Evolutionary conservation across 2,113 vertebrate genomes (phyloP).

Genomic region (Romanogobio albipinnatus): DNA sequence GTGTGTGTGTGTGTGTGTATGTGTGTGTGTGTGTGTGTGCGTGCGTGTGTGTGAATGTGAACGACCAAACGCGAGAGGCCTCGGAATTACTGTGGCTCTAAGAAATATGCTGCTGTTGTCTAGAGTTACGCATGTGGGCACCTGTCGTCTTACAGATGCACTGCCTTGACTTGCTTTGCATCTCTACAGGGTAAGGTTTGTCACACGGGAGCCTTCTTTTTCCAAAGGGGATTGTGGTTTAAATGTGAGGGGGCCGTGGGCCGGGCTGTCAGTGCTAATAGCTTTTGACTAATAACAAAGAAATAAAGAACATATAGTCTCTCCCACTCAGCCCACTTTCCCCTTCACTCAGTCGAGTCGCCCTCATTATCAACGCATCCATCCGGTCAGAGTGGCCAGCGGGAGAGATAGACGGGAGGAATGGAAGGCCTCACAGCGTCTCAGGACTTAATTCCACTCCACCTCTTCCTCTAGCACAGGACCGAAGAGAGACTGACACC

Average conservation of each 20-base stretch:
- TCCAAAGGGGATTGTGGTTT: conserved; percentile 37
- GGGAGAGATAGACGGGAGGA: conserved; percentile 41
- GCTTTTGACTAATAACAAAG: conserved; percentile 60
- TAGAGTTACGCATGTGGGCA: conserved; percentile 66
- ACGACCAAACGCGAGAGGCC: conserved; percentile 53
- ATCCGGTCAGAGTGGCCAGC: conserved; percentile 67
- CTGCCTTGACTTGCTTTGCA: conserved; percentile 52
- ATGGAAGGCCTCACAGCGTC: conserved; percentile 72
- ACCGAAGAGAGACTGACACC: conserved; percentile 59
- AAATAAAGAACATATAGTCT: conserved; percentile 51
- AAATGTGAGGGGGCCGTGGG: not conserved
- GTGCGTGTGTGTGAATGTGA: conserved; percentile 54
- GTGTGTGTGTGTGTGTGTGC: conserved; percentile 50
- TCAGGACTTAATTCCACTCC: conserved; percentile 69
- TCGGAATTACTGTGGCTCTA: conserved; percentile 58
- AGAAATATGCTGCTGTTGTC: conserved; percentile 66
- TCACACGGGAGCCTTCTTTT: conserved; percentile 52
- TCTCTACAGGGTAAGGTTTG: conserved; percentile 55
- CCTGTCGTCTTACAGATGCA: conserved; percentile 67
- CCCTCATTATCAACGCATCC: conserved; percentile 66
- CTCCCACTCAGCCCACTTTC: conserved; percentile 57
- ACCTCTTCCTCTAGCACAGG: conserved; percentile 53
- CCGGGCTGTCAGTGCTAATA: conserved; percentile 57
- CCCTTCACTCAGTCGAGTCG: conserved; percentile 51
- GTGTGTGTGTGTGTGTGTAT: conserved; percentile 10